Evolutionary conservation across 2,888 invertebrate genomes (phyloP).

Genomic region (Asteroscopus sphinx): DNA sequence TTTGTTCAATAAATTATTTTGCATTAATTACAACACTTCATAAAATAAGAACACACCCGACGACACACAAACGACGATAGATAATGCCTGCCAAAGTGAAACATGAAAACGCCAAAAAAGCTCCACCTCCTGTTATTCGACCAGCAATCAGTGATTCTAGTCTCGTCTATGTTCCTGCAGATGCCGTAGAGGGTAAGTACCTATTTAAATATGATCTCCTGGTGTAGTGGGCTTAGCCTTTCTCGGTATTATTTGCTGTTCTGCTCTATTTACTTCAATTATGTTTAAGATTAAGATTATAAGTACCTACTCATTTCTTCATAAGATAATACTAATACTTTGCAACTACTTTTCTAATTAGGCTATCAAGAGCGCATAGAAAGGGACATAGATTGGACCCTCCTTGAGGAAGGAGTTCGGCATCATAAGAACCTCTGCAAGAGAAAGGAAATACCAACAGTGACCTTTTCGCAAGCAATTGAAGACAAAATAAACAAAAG

Average conservation of each 20-base stretch:
- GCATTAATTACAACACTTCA: neutral
- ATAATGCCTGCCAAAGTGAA: constrained; percentile 59
- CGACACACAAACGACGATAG: neutral
- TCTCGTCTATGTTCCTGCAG: constrained; percentile 71
- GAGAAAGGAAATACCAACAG: constrained; percentile 57
- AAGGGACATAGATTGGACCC: constrained; percentile 78
- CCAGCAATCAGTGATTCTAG: constrained; percentile 78
- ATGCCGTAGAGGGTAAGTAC: constrained; percentile 74
- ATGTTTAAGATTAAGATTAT: no score
- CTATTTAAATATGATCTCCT: neutral
- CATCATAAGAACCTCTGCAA: constrained; percentile 71
- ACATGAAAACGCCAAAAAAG: constrained; percentile 68
- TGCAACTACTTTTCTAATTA: constrained; percentile 38
- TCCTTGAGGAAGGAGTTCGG: constrained; percentile 68
- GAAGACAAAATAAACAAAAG: constrained; percentile 76
- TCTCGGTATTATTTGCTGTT: neutral
- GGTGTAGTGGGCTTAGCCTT: neutral
- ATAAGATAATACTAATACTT: neutral
- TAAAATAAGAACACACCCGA: neutral
- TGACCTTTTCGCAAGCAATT: constrained; percentile 73
- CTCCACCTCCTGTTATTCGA: constrained; percentile 61
- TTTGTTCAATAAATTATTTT: neutral
- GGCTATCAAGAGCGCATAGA: constrained; percentile 80
- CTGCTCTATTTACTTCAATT: neutral
- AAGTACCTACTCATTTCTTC: neutral